These are phyloP conservation scores for Strix occidentalis DNA, from an alignment of 2,797 vertebrate genomes.

Conservation along the genomic window DNA sequence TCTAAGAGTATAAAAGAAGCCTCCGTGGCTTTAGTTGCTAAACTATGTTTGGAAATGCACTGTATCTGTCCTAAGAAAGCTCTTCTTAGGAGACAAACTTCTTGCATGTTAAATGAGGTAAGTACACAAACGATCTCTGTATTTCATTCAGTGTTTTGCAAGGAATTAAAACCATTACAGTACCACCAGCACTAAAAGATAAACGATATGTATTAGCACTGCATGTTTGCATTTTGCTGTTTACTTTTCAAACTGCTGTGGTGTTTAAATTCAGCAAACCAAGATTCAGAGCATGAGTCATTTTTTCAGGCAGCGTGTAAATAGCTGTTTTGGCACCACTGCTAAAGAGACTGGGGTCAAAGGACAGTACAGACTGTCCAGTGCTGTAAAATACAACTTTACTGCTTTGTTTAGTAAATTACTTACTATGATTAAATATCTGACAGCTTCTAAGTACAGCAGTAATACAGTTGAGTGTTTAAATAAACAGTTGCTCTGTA, in stretches of 20 bases:
- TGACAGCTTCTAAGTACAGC: neutral
- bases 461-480: neutral
- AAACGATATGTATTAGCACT: neutral
- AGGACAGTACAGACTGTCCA: conserved; percentile 44
- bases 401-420: conserved; percentile 57
- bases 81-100: conserved; percentile 43
- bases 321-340: neutral
- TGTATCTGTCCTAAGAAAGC: conserved; percentile 48
- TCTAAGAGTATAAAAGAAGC: conserved; percentile 51
- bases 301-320: neutral
- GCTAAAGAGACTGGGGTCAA: conserved; percentile 52
- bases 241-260: neutral
- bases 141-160: neutral
- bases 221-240: neutral
- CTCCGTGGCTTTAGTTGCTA: conserved; percentile 52
- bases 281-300: neutral
- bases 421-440: conserved; percentile 35
- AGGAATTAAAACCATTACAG: neutral
- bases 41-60: conserved; percentile 51
- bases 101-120: conserved; percentile 59
- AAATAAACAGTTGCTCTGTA: neutral
- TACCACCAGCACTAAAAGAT: neutral
- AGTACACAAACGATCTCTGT: conserved; percentile 7
- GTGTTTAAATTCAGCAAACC: conserved; percentile 42
- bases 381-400: conserved; percentile 20